phyloP scores from a whole-genome alignment of 2,888 invertebrate species.

The Drosophila nr. medialis region DNA sequence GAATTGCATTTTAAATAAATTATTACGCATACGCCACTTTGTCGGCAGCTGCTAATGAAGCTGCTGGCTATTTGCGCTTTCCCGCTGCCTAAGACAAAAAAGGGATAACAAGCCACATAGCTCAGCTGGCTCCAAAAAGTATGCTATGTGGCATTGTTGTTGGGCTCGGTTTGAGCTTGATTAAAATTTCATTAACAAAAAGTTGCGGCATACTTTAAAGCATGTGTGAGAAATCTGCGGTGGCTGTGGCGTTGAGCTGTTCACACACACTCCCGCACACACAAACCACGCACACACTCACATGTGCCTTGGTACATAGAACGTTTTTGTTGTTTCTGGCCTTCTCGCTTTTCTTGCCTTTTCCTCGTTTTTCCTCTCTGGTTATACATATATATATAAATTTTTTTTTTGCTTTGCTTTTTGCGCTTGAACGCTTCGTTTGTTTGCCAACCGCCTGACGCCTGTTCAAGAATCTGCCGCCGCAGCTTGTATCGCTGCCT shows the following conservation, averaged over 20 bases:
- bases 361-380: slow-evolving; percentile 24
- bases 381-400: not conserved
- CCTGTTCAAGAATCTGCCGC: slow-evolving; percentile 43
- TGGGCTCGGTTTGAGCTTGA: slow-evolving; percentile 58
- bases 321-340: slow-evolving; percentile 66
- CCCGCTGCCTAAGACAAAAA: slow-evolving; percentile 12
- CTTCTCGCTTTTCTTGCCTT: slow-evolving; percentile 45
- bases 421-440: slow-evolving; percentile 79
- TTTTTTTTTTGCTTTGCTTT: slow-evolving; percentile 59
- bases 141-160: slow-evolving; percentile 33
- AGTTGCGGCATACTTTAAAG: slow-evolving; percentile 76
- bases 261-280: slow-evolving; percentile 26
- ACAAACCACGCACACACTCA: slow-evolving; percentile 13
- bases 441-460: slow-evolving; percentile 76
- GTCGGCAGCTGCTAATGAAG: slow-evolving; percentile 69
- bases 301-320: slow-evolving; percentile 55
- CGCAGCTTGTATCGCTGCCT: slow-evolving; percentile 12
- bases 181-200: slow-evolving; percentile 79
- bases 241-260: slow-evolving; percentile 31
- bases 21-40: slow-evolving; percentile 67
- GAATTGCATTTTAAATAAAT: slow-evolving; percentile 78
- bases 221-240: slow-evolving; percentile 72
- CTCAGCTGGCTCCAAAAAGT: slow-evolving; percentile 36
- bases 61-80: slow-evolving; percentile 62
- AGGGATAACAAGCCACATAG: slow-evolving; percentile 12